Evolutionary conservation across 1,140 invertebrate genomes (phyloP).

Genomic region (Pararge aegeria): DNA sequence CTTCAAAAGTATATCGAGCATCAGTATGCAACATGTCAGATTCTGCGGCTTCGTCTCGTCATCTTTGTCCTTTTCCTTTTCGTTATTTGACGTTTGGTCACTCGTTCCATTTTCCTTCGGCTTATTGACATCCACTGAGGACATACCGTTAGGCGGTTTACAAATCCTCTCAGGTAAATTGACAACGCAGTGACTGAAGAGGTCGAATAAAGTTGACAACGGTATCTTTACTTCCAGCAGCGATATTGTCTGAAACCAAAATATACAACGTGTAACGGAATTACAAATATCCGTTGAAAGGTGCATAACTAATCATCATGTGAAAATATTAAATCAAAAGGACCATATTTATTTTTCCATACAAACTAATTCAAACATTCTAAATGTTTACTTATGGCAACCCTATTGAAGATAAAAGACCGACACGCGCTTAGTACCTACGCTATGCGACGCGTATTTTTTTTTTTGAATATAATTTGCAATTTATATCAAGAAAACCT

Average conservation of each 20-base stretch:
- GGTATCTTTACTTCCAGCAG: slow-evolving; percentile 94
- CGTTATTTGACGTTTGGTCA: slow-evolving; percentile 25
- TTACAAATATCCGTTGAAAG: not conserved
- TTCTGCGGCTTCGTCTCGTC: slow-evolving; percentile 80
- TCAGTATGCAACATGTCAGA: slow-evolving; percentile 96
- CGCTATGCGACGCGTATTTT: too few species aligned
- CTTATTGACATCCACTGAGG: slow-evolving; percentile 34
- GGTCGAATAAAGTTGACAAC: slow-evolving; percentile 90
- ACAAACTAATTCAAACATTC: too few species aligned
- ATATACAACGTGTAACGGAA: too few species aligned
- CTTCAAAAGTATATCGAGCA: slow-evolving; percentile 97
- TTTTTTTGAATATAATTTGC: too few species aligned
- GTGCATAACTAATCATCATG: too few species aligned
- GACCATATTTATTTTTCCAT: too few species aligned
- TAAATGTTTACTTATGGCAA: too few species aligned
- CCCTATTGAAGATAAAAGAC: too few species aligned
- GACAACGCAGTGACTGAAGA: slow-evolving; percentile 91
- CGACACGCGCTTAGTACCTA: too few species aligned
- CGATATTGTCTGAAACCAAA: slow-evolving; percentile 85
- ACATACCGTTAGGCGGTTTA: slow-evolving; percentile 48
- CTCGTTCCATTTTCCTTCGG: slow-evolving; percentile 38
- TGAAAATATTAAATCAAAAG: too few species aligned
- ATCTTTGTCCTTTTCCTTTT: slow-evolving; percentile 50
- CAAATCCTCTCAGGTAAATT: slow-evolving; percentile 65
- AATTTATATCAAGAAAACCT: too few species aligned